Base-by-base conservation (phyloP, 2,113 vertebrate species). In the Sphaerodactylus townsendi region DNA sequence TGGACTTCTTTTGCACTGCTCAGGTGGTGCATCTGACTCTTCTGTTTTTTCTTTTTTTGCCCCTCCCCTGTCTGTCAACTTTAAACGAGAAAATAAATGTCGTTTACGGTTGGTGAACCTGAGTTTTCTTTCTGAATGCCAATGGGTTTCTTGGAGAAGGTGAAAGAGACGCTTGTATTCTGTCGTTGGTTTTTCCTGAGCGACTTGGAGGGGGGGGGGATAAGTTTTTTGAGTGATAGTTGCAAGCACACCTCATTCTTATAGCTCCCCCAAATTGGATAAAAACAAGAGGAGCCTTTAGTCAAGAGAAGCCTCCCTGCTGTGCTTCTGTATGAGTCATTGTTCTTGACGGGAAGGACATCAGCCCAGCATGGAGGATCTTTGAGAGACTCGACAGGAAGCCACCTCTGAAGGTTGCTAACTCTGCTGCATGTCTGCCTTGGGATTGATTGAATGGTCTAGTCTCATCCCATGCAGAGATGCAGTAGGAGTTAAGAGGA, bases 11-110 rank as follows among this genome's bases (percentile, higher is more conserved):
- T 94, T 95, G 93, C 95, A 94, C 90, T 95, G 89, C 93, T 90
- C 62, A 78, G 93, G 89, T 95, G 95, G 95, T 95, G 95, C 90
- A 50, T 93, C 68, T 62, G 37, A 28, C n/a, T 71, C 71, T 50
- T 65, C 88, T 92, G 93, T 93, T 85, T 73, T 72, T 93, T 88
- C 94, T 28, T 28, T 2, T 53, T 41, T 6, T 3, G 6, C 13
- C 41, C 81, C 19, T 82, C 85, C 53, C 85, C 62, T 11, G 53
- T 81, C 83, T 68, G 71, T 84, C 92, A 85, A 91, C 90, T 89
- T 91, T 92, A 92, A 87, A 50, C 93, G 93, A 92, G 91, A 90
- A 95, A 96, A 95, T 96, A 95, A 96, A 96, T 10, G 35, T 92
- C 86, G 87, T 93, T 94, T 94, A 85, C 84, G 88, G 91, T 88